Conservation (phyloP, 2,888 invertebrate species). For the Limnephilus marmoratus region DNA sequence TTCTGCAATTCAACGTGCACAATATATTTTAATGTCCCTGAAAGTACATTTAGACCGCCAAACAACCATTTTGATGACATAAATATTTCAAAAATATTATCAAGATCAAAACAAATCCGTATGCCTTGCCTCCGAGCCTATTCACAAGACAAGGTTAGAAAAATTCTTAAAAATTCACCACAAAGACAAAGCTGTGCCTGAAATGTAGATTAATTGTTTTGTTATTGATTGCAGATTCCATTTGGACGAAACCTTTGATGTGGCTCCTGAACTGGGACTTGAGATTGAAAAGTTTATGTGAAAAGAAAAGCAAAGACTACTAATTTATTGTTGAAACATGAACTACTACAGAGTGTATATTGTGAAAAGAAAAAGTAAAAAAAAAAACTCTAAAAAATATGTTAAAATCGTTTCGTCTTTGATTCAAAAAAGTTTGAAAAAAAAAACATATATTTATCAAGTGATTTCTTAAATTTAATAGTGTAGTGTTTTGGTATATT, state of each 20-base stretch:
- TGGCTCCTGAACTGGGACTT: not conserved
- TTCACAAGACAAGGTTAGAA: not conserved
- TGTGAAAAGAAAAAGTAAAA: slow-evolving; percentile 43
- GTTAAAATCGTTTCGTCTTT: slow-evolving; percentile 57
- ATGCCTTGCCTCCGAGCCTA: not conserved
- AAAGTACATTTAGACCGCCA: no score
- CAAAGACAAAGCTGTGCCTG: not conserved
- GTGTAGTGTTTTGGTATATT: slow-evolving; percentile 46
- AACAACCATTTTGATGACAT: no score
- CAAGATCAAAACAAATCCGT: no score
- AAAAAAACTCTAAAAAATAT: slow-evolving; percentile 53
- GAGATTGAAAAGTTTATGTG: slow-evolving; percentile 31
- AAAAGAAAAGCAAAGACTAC: slow-evolving; percentile 10
- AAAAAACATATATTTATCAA: slow-evolving; percentile 45
- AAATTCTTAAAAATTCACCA: not conserved
- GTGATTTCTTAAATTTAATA: slow-evolving; percentile 34
- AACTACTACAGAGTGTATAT: slow-evolving; percentile 25
- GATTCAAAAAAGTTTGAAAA: slow-evolving; percentile 63
- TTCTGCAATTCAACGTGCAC: no score
- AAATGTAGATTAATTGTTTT: not conserved
- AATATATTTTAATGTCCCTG: no score
- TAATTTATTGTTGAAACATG: slow-evolving; percentile 33
- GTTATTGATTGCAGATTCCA: slow-evolving; percentile 25
- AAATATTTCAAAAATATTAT: no score
- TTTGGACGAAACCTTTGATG: slow-evolving; percentile 35